Base-by-base conservation (phyloP, 2,888 invertebrate genomes). In the Clostera curtula region DNA sequence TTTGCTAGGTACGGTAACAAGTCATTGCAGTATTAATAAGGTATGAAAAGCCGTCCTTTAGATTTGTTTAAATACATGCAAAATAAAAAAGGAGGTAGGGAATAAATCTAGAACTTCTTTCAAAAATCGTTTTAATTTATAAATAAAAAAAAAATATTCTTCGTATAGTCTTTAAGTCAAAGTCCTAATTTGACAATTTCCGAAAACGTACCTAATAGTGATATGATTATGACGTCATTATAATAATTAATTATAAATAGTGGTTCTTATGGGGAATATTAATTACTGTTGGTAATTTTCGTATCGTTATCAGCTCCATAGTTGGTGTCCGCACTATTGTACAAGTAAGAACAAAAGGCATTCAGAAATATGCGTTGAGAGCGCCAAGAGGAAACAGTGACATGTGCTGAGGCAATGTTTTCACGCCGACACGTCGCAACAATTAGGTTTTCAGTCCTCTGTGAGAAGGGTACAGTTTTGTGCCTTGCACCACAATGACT, bases 311-410 rank as follows among this genome's bases (percentile, higher is more conserved):
- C 45, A 52, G 53, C 47, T 50, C 46, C 34, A 42, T 43, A 45
- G 49, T 56, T 36, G 34, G 39, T 45, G 46, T 60, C 49, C 52
- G 53, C 55, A 72, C 70, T 55, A 72, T 70, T 76, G 75, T 76
- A 62, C 47, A 62, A 61, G 56, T 68, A 77, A 79, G 83, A 80
- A 83, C 82, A 83, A 82, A 73, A 60, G 69, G 59, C 59, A 67
- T 79, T 80, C 77, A 82, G 74, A 65, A 70, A 67, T 71, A 70
- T 68, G 68, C 61, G 57, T 51, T 36, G 58, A 60, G 60, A 57
- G 52, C 56, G 58, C 41, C 47, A 44, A 46, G 61, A 61, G 72
- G 71, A 71, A 72, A 61, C 62, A 59, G 59, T 73, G 76, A 73
- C 70, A 64, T 70, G 75, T 69, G 77, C 61, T 65, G 61, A 54